phyloP scores from a whole-genome alignment of 1,140 invertebrate species.

The Xylocopa sonorina region DNA sequence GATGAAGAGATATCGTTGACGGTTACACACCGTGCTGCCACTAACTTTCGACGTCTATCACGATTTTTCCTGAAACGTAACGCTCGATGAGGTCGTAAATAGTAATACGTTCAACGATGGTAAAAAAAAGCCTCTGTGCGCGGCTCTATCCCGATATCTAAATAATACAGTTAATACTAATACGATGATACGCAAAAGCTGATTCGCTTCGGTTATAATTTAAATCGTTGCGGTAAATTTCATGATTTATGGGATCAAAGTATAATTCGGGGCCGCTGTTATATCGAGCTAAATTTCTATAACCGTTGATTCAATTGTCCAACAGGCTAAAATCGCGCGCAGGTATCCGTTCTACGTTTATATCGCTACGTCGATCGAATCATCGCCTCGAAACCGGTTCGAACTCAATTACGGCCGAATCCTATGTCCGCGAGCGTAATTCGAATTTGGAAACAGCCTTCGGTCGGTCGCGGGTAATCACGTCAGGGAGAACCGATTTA shows the following conservation, averaged over 20 bases:
- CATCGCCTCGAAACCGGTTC: neutral
- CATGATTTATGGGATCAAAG: constrained; percentile 8
- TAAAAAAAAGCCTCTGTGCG: neutral
- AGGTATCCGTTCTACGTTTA: too few species aligned
- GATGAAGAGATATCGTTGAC: constrained; percentile 54
- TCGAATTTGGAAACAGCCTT: neutral
- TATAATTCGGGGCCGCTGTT: neutral
- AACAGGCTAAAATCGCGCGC: too few species aligned
- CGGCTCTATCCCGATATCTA: too few species aligned
- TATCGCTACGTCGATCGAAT: neutral
- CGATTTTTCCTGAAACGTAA: constrained; percentile 29
- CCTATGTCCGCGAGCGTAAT: neutral
- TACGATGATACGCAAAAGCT: neutral
- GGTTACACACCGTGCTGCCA: constrained; percentile 18
- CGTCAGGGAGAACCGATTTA: constrained; percentile 22
- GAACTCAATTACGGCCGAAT: too few species aligned
- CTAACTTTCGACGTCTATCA: constrained; percentile 35
- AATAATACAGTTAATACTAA: neutral
- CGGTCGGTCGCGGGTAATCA: constrained; percentile 2
- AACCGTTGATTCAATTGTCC: neutral
- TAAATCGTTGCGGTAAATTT: neutral
- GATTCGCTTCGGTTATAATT: neutral
- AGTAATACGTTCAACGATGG: neutral
- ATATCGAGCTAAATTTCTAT: constrained; percentile 5
- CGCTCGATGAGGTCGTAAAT: neutral